Evolutionary conservation across 2,113 vertebrate species (phyloP), one percentile per base, ranked within the genome.

Genomic region (Rhea americana): DNA sequence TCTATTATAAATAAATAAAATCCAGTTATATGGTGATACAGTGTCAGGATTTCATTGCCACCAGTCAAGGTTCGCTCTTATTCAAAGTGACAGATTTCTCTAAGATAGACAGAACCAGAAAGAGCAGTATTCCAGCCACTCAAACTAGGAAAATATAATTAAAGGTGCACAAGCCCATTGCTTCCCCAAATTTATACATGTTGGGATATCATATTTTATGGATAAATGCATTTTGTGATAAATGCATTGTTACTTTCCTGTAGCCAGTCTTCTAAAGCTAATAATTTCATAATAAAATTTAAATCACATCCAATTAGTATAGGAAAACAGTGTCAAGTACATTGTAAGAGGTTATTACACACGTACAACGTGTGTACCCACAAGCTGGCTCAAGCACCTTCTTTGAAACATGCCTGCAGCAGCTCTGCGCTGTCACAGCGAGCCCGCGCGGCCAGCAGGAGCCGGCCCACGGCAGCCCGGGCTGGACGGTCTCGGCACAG

Each of bases 1-100:
- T 85, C 73, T 70, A 92, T 41, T 77, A 87, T 91, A 91, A 91
- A 78, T 81, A 87, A 93, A 25, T 87, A 63, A 73, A 87, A 70
- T 56, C 19, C 74, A 25, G 7, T 85, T 85, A 67, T 16, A 18
- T 8, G 51, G 67, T 56, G 82, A 77, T 65, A 32, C 53, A n/a
- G 30, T 19, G 37, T 9, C 51, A 82, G 78, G 68, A 89, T 3
- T 68, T 67, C 73, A 62, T 90, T 91, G 84, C 55, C 50, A 75
- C 53, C 70, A 73, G 71, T 84, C 90, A 88, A 74, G 59, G 59
- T 85, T 85, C 75, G 90, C 87, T 88, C 74, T 85, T 92, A 48
- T 55, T 87, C 74, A 28, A 67, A 91, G 41, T 77, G 92, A 93
- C 91, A 85, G 91, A 77, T 77, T 82, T 81, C 47, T 63, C 28